These are phyloP conservation scores for Mastacembelus armatus DNA, from an alignment of 2,797 vertebrate genomes.

Conservation along the genomic window DNA sequence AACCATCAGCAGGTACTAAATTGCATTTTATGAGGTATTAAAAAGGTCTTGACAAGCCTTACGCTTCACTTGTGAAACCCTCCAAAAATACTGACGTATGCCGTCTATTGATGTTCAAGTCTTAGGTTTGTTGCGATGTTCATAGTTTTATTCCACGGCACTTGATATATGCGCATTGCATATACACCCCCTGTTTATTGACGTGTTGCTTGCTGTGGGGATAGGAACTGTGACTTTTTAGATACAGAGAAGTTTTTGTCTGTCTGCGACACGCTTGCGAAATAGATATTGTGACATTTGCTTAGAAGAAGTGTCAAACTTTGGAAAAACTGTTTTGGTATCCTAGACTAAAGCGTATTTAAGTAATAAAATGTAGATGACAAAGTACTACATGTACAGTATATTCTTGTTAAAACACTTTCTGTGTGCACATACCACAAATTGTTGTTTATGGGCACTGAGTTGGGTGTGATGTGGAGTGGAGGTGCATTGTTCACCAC, in stretches of 20 bases:
- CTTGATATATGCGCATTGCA: too few species aligned
- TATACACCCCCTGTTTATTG: too few species aligned
- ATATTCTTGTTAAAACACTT: conserved; percentile 17
- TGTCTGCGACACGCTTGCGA: neutral
- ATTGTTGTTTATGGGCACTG: conserved; percentile 19
- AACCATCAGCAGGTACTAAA: too few species aligned
- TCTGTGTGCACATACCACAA: conserved; percentile 35
- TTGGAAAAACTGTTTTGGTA: neutral
- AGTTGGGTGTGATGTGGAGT: conserved; percentile 41
- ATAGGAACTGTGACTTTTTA: neutral
- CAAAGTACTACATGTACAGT: neutral
- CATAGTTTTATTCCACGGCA: neutral
- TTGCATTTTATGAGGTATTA: too few species aligned
- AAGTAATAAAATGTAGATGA: neutral
- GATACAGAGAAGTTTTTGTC: neutral
- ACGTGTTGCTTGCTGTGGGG: neutral
- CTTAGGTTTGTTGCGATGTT: too few species aligned
- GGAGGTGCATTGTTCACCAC: conserved; percentile 16
- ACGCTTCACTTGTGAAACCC: too few species aligned
- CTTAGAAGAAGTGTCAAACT: neutral
- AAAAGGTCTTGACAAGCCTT: too few species aligned
- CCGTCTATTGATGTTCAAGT: too few species aligned
- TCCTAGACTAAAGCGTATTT: neutral
- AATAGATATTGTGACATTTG: neutral
- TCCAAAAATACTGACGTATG: too few species aligned